Base-by-base conservation (phyloP, 2,888 invertebrate genomes). In the Apodemia hepburni region DNA sequence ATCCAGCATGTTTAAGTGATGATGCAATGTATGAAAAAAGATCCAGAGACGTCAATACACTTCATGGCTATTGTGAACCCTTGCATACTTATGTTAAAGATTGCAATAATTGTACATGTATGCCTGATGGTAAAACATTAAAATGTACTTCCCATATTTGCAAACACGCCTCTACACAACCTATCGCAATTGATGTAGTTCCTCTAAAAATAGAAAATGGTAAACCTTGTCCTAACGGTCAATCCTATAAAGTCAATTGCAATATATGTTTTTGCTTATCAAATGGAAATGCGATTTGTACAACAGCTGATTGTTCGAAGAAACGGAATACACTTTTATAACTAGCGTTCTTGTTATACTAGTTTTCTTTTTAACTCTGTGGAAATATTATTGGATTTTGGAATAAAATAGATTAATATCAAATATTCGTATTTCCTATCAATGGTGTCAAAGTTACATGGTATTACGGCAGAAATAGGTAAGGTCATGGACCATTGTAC, bases 281-380 rank as follows among this genome's bases (percentile, higher is more conserved):
- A 0, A 85, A 82, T 59, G 87, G 86, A 0, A 85, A 87, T 57
- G 81, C 83, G 3, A 67, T 89, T 9, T 90, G 89, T 69, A 84
- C 88, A 0, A 80, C 83, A 1, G 66, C 69, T 5, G 66, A 75
- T 59, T 88, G 89, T 70, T 45, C 62, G 17, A 68, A 68, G 62
- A 60, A 58, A 29, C 66, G 59, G 67, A 63, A 65, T 61, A 64
- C 61, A 62, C 62, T 64, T 59, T 61, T 67, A 27, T 62, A 38
- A 9, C 17, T n/a, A 12, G 12, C 1, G 42, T 42, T 42, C 15
- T 4, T 42, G 2, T 60, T 17, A 22, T 17, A 12, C 22, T 22
- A 22, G 22, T 22, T 22, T 6, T 60, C 12, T 60, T 22, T 42
- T 42, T 42, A 27, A 59, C 7, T 6, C 12, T 2, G 38, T 12